Base-by-base conservation (phyloP, 2,888 invertebrate species). In the Ectemnius cavifrons region DNA sequence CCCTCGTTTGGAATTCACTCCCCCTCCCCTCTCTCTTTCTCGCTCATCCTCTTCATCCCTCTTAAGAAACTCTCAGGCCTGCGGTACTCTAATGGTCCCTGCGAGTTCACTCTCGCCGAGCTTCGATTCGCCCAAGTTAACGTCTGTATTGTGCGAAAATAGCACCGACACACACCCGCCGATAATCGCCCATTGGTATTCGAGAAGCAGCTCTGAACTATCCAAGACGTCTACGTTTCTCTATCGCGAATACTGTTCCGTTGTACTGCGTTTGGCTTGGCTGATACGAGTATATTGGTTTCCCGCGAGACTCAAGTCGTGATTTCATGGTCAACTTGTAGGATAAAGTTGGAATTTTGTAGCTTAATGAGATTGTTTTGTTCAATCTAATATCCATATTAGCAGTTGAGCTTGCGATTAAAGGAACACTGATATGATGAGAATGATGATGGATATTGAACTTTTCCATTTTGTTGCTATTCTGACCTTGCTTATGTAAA, bases 71-170 rank as follows among this genome's bases (percentile, higher is more conserved):
- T 77, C 68, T 56, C 70, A 57, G 69, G 46, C 71, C 71, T 66
- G 68, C 27, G 69, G 72, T 72, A 76, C 72, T 67, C 68, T 76
- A 76, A 77, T 77, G 69, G 75, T 59, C 67, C 72, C 49, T 23
- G 58, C 66, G 65, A 67, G 69, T 77, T 61, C 49, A 64, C 52
- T 52, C 16, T 52, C 52, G 37, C 11, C 64, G 23, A 2, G 47
- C 62, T 61, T 52, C 61, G 64, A 73, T 67, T 64, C 75, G 45
- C 49, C 67, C 57, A 56, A 62, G 49, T 73, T 67, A 58, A 65
- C 75, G 63, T 71, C 68, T 75, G 65, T 71, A 52, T 52, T 14
- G n/a, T 14, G 16, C 52, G n/a, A 52, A 52, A 52, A 52, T 52
- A 16, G 14, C 52, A 11, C n/a, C 16, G n/a, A 14, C 52, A 5